A percentile compares a stretch with the other conserved stretches of the same genome.
These are phyloP conservation scores for Physella acuta DNA, from an alignment of 1,140 invertebrate species.

Conservation along the genomic window DNA sequence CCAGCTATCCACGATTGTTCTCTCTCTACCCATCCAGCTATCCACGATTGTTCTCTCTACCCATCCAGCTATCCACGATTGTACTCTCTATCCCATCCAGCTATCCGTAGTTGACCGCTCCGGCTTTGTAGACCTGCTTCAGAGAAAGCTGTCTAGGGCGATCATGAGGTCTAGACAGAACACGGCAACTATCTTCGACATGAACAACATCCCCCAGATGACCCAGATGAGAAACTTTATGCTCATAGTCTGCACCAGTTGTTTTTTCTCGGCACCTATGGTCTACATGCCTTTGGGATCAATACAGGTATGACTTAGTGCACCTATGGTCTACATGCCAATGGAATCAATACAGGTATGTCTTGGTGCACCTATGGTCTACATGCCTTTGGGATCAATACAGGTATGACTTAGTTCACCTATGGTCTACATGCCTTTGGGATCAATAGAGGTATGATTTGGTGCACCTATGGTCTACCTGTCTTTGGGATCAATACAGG, in stretches of 20 bases:
- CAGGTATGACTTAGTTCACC: not conserved
- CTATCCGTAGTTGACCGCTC: too few relatives aligned
- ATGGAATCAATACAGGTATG: not conserved
- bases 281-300: not conserved
- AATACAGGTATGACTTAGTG: not conserved
- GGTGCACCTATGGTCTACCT: not conserved
- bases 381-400: not conserved
- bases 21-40: too few relatives aligned
- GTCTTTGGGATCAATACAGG: not conserved
- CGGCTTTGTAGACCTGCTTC: too few relatives aligned
- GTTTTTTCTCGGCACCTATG: not conserved
- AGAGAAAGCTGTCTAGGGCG: too few relatives aligned
- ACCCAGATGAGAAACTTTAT: not conserved
- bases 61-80: too few relatives aligned
- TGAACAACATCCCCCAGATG: not conserved
- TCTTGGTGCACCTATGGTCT: not conserved
- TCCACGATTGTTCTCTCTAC: too few relatives aligned
- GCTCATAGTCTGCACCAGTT: not conserved
- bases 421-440: not conserved
- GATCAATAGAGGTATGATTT: not conserved
- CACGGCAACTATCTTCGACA: too few relatives aligned
- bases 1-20: too few relatives aligned
- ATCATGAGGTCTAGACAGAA: too few relatives aligned
- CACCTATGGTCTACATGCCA: not conserved
- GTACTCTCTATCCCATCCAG: too few relatives aligned